A percentile compares a stretch with the other conserved stretches of the same genome.
phyloP scores from a whole-genome alignment of 2,888 invertebrate species.

The Theretra japonica region DNA sequence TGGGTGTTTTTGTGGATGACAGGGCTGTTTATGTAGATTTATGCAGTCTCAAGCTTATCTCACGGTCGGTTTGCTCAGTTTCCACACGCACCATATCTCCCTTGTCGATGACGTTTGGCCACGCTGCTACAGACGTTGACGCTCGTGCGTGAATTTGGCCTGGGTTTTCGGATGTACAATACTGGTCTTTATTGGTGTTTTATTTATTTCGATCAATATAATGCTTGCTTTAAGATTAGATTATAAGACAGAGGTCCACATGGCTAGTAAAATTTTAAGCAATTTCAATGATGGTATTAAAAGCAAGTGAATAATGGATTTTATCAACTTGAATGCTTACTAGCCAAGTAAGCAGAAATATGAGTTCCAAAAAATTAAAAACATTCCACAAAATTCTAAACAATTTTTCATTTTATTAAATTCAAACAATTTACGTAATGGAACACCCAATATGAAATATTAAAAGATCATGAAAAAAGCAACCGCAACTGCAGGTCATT shows the following conservation, averaged over 20 bases:
- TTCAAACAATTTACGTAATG: not conserved
- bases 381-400: not conserved
- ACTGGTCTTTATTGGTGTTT: not conserved
- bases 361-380: not conserved
- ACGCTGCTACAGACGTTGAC: slow-evolving; percentile 10
- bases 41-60: slow-evolving; percentile 76
- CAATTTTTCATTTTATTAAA: not conserved
- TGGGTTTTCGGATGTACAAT: not conserved
- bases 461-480: slow-evolving; percentile 18
- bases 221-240: too few relatives aligned
- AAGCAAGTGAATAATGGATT: too few relatives aligned
- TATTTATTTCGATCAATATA: too few relatives aligned
- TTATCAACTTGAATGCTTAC: too few relatives aligned
- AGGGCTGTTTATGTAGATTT: slow-evolving; percentile 69
- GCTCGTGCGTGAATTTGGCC: slow-evolving; percentile 14
- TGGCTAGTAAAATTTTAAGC: too few relatives aligned
- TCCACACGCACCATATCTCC: slow-evolving; percentile 68
- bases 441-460: slow-evolving; percentile 1
- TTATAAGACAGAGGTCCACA: too few relatives aligned
- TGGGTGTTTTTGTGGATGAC: slow-evolving; percentile 30
- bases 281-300: too few relatives aligned
- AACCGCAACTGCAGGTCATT: slow-evolving; percentile 7
- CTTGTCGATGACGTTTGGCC: slow-evolving; percentile 51
- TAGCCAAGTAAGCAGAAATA: too few relatives aligned
- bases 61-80: slow-evolving; percentile 72